A percentile compares a stretch with the other conserved stretches of the same genome.
Conservation (phyloP, 2,113 vertebrate species). For the Choloepus hoffmanni region DNA sequence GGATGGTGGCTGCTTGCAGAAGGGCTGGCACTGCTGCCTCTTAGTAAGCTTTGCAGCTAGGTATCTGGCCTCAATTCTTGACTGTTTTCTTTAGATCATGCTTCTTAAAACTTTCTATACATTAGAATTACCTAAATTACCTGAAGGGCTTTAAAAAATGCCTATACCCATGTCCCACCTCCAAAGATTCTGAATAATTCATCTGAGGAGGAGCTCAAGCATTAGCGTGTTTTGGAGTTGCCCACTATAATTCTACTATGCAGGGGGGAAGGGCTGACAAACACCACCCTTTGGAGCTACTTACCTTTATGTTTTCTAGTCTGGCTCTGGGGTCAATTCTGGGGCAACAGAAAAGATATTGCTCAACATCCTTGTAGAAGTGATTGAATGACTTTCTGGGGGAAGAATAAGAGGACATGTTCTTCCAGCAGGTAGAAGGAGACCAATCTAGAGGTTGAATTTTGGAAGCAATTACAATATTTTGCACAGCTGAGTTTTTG, state of each 20-base stretch:
- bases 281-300: not conserved
- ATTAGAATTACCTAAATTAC: not conserved
- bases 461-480: not conserved
- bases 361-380: not conserved
- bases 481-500: conserved; percentile 17
- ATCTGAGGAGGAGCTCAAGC: not conserved
- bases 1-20: rapidly evolving
- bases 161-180: no score
- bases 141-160: not conserved
- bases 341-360: not conserved
- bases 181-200: not conserved
- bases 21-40: not conserved
- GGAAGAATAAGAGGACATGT: not conserved
- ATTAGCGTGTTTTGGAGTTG: not conserved
- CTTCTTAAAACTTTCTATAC: not conserved
- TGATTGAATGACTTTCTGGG: not conserved
- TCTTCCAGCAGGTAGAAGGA: not conserved
- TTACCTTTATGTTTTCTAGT: not conserved
- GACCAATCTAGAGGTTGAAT: not conserved
- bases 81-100: not conserved
- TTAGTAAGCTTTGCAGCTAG: not conserved
- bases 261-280: not conserved
- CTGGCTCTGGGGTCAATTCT: not conserved
- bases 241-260: not conserved
- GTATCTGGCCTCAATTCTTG: not conserved